Evolutionary conservation across 2,888 invertebrate genomes (phyloP), one percentile per base, ranked within the genome.

Genomic region (Spilarctia lutea): DNA sequence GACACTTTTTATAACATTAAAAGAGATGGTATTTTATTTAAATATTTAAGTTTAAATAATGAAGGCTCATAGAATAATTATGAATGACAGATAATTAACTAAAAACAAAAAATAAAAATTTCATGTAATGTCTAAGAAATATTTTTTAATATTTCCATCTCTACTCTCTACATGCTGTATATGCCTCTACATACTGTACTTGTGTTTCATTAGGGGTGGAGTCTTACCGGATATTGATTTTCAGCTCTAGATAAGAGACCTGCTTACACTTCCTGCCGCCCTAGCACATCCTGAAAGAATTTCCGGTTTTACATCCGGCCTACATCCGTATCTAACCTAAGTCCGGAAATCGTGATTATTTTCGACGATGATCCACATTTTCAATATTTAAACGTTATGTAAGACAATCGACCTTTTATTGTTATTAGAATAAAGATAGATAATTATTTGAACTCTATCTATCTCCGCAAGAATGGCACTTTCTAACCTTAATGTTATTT

Each of bases 221-320:
- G 52, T 30, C 33, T 65, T 18, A 65, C 85, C 86, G 87, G 87
- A 86, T 88, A 91, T 91, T 84, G 91, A 91, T 91, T 91, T 89
- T 83, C 78, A 82, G 76, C 73, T 42, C 73, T 71, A 77, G 67
- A 68, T 66, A 73, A 70, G 45, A 73, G 42, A 16, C 75, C 71
- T 70, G 52, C 79, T 81, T 82, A 75, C 76, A 79, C 79, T 87
- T 90, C 83, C 90, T 92, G 92, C 67, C 81, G 74, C 79, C 92
- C 92, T 91, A 78, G 89, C 86, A 78, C 24, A 69, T 71, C 52
- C 88, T 89, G 90, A 87, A 91, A 82, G 81, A 79, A 88, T 87
- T 91, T 92, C 92, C 92, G 91, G 92, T 90, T 81, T 77, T 65
- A 66, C 76, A 75, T 85, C 81, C 83, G 86, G 73, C 60, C 79